phyloP scores from a whole-genome alignment of 2,797 vertebrate species.

The Bradypodion pumilum region DNA sequence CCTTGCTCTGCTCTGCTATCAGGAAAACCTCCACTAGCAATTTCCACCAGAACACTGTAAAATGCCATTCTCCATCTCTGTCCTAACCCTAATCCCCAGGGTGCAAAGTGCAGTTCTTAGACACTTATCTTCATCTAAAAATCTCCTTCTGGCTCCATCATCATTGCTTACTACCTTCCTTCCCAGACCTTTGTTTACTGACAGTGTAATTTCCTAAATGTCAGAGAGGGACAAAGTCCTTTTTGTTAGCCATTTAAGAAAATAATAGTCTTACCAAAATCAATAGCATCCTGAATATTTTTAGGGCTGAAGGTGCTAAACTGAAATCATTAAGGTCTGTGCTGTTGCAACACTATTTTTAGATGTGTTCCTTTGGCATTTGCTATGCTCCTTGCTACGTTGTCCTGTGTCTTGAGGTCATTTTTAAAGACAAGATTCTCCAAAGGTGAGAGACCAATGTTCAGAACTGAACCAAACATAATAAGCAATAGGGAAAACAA shows the following conservation, averaged over 20 bases:
- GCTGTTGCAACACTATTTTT: constrained; percentile 8
- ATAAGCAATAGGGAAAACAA: background rate
- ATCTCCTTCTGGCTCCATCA: background rate
- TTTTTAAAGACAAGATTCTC: background rate
- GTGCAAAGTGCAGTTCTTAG: background rate
- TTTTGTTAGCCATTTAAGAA: background rate
- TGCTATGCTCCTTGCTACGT: background rate
- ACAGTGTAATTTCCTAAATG: background rate
- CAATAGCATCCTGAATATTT: background rate
- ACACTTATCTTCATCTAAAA: background rate
- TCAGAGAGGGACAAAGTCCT: background rate
- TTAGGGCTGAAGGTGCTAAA: constrained; percentile 9
- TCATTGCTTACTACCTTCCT: background rate
- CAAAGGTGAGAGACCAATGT: background rate
- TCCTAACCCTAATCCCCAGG: background rate
- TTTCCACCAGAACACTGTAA: background rate
- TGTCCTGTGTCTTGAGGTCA: background rate
- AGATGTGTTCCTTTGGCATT: background rate
- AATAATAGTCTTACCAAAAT: background rate
- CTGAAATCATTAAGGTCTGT: background rate
- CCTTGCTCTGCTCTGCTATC: background rate
- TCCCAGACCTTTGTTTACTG: background rate
- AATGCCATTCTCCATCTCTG: background rate
- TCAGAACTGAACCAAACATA: background rate
- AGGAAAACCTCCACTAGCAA: no score